Base-by-base conservation (phyloP, 2,888 invertebrate species). In the Aquatica leii region DNA sequence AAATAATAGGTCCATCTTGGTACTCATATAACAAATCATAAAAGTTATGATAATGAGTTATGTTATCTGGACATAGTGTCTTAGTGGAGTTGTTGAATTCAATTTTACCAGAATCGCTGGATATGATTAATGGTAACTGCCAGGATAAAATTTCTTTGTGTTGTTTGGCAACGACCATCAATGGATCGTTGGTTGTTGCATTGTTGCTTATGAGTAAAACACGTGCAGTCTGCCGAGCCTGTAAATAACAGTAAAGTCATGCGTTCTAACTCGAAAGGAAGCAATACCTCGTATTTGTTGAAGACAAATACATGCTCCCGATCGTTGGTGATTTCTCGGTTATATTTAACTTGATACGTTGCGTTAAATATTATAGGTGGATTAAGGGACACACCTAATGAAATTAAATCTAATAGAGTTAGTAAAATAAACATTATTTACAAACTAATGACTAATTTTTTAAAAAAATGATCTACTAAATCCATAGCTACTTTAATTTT, bases 121-220 rank as follows among this genome's bases (percentile, higher is more conserved):
- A 85, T 0, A 91, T 85, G 50, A 86, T 72, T 72, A 90, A 83
- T 0, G 93, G 94, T 6, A 94, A 82, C 74, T 91, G 89, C 93
- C 93, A 94, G 0, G 93, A 92, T 60, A 91, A 82, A 1, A 93
- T 89, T 50, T 90, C 89, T 76, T 87, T 87, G 69, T 89, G 89
- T 77, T 94, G 91, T 41, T 90, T 81, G 0, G 91, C 90, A 0
- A 92, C 92, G 59, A 93, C 86, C 69, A 93, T 85, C 3, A 93
- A 80, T 0, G 93, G 93, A 67, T 84, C 85, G 0, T 84, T 83
- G 31, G 80, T 76, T 52, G 84, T 85, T 0, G 88, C 61, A 61
- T 76, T 52, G 5, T 58, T 21, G 52, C 73, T 72, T 18, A 35
- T 17, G 20, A 71, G 67, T 6, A 58, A 65, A 0, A 76, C 71